Percentiles rank a stretch among this genome's conserved stretches.
Conservation (phyloP, 2,113 vertebrate genomes). For the Falcunculus frontatus region DNA sequence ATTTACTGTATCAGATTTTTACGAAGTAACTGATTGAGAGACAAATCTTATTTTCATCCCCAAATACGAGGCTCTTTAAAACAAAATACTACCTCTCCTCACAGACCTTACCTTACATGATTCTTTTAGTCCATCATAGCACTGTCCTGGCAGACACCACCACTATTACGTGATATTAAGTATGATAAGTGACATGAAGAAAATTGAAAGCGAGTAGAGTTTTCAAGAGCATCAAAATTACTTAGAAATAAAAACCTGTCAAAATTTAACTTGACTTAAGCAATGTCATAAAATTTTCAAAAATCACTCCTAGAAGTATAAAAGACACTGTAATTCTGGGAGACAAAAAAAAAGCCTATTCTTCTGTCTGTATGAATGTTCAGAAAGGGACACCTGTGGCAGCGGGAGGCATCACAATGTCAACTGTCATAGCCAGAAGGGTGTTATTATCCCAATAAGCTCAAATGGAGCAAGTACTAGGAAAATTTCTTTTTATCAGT, state of each 20-base stretch:
- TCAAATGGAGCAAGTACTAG: background rate
- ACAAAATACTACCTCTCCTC: background rate
- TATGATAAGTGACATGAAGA: background rate
- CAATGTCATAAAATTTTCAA: background rate
- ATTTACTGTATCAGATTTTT: background rate
- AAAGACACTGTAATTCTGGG: background rate
- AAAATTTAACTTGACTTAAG: background rate
- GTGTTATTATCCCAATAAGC: constrained; percentile 2
- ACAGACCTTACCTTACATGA: background rate
- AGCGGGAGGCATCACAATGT: background rate
- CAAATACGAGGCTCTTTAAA: background rate
- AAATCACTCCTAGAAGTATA: background rate
- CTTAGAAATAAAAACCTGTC: constrained; percentile 9
- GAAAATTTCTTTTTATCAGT: background rate
- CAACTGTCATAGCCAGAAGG: background rate
- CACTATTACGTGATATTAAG: background rate
- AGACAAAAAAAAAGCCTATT: background rate
- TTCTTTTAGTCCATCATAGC: background rate
- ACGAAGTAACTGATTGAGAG: background rate
- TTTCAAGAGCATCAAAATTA: background rate
- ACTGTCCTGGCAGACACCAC: background rate
- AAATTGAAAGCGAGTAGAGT: background rate
- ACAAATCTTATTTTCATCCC: background rate
- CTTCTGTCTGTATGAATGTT: background rate
- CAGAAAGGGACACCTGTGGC: background rate